Evolutionary conservation across 1,140 invertebrate species (phyloP), one percentile per base, ranked within the genome.

Genomic region (Cryptotermes secundus): DNA sequence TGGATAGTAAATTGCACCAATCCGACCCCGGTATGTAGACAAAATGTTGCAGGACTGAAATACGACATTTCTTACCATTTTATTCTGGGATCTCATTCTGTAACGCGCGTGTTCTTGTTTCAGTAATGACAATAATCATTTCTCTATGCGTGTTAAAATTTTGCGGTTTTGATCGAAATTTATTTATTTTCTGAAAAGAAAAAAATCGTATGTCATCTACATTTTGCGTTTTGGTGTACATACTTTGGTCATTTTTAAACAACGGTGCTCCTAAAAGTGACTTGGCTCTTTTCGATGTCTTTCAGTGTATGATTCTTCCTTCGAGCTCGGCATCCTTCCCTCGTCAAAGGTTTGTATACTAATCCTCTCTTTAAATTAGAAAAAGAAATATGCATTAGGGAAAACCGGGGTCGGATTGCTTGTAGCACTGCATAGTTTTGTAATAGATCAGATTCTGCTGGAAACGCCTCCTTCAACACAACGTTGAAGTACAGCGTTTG

Each of bases 281-380:
- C 35, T 79, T 42, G 81, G n/a, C n/a, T 38, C 38, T 65, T 84
- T 84, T 84, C 26, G 80, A 79, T 81, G 26, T n/a, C 35, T 85
- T 85, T 83, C 85, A 85, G 85, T 85, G 85, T 85, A 83, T 83
- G 85, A 85, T 83, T 80, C 85, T 34, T 81, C 85, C 80, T 49
- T 83, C 82, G 82, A 85, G 82, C 82, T 84, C 80, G 82, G 85
- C 38, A 80, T 83, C 31, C 42, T 83, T 31, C 80, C 85, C 59
- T 53, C 82, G 53, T 36, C 82, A 85, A 83, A 85, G 85, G 85
- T 85, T 85, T 36, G 85, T 85, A 85, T 79, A 34, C 45, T 72
- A 72, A 72, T 72, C 26, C n/a, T 72, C 59, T 72, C n/a, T 72
- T n/a, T 72, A 72, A 72, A 72, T 72, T 72, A 72, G 19, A 72